These are phyloP conservation scores for Bombus pascuorum DNA, from an alignment of 1,140 invertebrate species.

Conservation along the genomic window DNA sequence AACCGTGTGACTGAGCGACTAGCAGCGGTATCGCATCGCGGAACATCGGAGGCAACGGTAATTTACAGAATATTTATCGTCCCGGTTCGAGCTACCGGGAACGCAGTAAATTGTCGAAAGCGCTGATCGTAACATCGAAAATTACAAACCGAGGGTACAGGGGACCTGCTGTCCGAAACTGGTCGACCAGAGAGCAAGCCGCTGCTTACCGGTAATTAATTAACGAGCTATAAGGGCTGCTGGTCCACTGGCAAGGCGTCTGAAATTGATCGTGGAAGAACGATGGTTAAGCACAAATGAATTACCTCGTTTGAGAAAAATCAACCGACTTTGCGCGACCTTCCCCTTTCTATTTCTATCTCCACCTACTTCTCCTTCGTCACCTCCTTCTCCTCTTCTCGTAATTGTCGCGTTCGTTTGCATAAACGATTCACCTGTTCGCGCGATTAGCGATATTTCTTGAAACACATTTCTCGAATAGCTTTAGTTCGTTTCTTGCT, in stretches of 20 bases:
- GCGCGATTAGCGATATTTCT: not conserved
- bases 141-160: conserved; percentile 6
- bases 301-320: not conserved
- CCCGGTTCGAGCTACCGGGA: not conserved
- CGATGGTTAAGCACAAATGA: conserved; percentile 6
- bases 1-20: too few relatives aligned
- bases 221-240: not conserved
- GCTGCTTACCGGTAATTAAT: conserved; percentile 20
- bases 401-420: not conserved
- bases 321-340: not conserved
- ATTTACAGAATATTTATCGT: conserved; percentile 19
- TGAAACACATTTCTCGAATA: too few relatives aligned
- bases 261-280: conserved; percentile 13
- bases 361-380: too few relatives aligned
- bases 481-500: too few relatives aligned
- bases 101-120: conserved; percentile 19
- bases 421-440: not conserved
- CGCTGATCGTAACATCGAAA: conserved; percentile 3
- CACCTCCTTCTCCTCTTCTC: not conserved
- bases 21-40: too few relatives aligned
- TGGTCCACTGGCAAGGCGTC: too few relatives aligned
- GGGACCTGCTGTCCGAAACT: not conserved
- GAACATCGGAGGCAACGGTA: too few relatives aligned
- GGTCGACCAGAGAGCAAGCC: not conserved
- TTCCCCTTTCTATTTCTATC: too few relatives aligned